Evolutionary conservation across 2,113 vertebrate genomes (phyloP).

Genomic region (Puntigrus tetrazona): DNA sequence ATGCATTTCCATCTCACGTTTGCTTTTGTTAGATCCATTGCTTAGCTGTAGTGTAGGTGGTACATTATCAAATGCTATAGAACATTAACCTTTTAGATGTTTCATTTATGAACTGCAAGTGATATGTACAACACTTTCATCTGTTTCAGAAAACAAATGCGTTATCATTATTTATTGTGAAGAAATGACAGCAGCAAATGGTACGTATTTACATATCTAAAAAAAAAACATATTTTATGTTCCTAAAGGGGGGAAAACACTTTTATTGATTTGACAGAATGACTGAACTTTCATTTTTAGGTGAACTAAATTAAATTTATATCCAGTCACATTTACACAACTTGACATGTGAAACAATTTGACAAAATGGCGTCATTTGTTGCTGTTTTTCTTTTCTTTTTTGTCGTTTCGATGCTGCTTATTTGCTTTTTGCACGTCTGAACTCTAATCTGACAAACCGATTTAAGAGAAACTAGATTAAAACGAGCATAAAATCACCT

Average conservation of each 20-base stretch:
- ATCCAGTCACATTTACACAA: neutral
- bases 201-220: no score
- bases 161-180: neutral
- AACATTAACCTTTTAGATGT: neutral
- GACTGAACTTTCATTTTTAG: neutral
- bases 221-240: no score
- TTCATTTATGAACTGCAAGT: neutral
- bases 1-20: no score
- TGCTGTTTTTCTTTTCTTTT: no score
- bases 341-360: no score
- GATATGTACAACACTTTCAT: neutral
- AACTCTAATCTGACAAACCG: neutral
- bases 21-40: no score
- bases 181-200: neutral
- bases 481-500: neutral
- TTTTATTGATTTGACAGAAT: neutral
- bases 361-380: no score
- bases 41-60: no score
- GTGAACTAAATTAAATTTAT: no score
- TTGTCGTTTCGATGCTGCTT: neutral
- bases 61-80: no score
- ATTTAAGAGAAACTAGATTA: neutral
- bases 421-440: neutral
- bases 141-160: no score
- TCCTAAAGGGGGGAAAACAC: no score